Conservation (phyloP, 2,888 invertebrate genomes). For the Pristionchus maxplancki region DNA sequence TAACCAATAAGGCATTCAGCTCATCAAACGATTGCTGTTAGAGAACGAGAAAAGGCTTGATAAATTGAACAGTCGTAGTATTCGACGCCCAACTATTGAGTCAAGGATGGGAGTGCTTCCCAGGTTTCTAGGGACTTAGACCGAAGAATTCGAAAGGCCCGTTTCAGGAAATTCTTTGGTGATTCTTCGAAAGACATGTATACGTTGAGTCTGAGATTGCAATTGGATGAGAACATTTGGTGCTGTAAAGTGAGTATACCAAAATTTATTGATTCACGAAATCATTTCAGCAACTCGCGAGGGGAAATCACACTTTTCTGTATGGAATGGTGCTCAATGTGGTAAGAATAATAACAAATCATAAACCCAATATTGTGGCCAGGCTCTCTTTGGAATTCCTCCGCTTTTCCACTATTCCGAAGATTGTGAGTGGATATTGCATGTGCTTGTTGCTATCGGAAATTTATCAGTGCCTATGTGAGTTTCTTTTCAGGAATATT, state of each 20-base stretch:
- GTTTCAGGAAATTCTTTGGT: background rate
- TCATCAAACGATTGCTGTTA: background rate
- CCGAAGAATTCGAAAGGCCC: background rate
- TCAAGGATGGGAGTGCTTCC: background rate
- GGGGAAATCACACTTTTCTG: background rate
- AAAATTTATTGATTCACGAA: background rate
- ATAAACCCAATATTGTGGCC: background rate
- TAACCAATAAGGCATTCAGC: background rate
- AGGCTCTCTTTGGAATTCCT: background rate
- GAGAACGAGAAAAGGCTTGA: background rate
- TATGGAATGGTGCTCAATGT: background rate
- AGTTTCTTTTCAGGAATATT: background rate
- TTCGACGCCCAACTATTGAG: background rate
- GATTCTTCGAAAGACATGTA: conserved; percentile 16
- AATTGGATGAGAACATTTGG: conserved; percentile 35
- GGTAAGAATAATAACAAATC: background rate
- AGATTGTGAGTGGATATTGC: background rate
- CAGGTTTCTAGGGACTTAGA: background rate
- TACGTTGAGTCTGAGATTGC: conserved; percentile 27
- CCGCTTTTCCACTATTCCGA: background rate
- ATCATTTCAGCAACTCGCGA: background rate
- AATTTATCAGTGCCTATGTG: background rate
- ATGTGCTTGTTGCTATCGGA: background rate
- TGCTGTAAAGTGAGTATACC: background rate
- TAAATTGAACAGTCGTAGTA: background rate